Evolutionary conservation across 2,113 vertebrate species (phyloP), one percentile per base, ranked within the genome.

Genomic region (Pollimyrus isidori): DNA sequence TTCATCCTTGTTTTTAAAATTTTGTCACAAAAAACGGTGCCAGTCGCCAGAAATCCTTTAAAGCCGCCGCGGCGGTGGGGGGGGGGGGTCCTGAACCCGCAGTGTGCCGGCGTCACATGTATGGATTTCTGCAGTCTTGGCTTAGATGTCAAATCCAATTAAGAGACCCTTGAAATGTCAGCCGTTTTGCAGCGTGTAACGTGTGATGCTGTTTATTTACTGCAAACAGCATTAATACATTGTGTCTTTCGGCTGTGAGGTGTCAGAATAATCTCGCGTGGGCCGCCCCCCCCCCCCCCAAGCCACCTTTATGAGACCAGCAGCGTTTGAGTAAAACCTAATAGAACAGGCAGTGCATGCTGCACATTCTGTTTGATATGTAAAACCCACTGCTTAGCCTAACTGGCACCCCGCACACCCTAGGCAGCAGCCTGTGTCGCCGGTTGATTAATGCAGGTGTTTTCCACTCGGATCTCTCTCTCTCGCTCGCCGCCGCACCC

Each of bases 1-100:
- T 92, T 90, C 89, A 83, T 91, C 89, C 92, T 89, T 91, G 89
- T 83, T 45, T 84, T n/a, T 42, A 84, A 26, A 65, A 46, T 53
- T 86, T 6, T 56, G 80, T 50, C 88, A 88, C 76, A 84, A 58
- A 58, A 89, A 85, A 89, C 89, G 45, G 52, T 91, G 90, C 89
- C 90, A 91, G 89, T 90, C 91, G 89, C 35, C 13, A 84, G 73
- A 88, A 80, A 82, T 82, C 88, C 30, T 52, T 35, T 73, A 49
- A 88, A 73, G 62, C 13, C 23, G 48, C 52, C 26, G 2, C 7
- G 2, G 45, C 42, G 15, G n/a, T 17, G 65, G 50, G 15, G n/a
- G 17, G 65, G 50, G 15, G 19, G 89, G 88, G 90, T n/a, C n/a
- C n/a, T n/a, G n/a, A n/a, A n/a, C 83, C 87, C 87, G 53, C 56